Evolutionary conservation across 2,888 invertebrate genomes (phyloP), one percentile per base, ranked within the genome.

Genomic region (Erebia aethiops): DNA sequence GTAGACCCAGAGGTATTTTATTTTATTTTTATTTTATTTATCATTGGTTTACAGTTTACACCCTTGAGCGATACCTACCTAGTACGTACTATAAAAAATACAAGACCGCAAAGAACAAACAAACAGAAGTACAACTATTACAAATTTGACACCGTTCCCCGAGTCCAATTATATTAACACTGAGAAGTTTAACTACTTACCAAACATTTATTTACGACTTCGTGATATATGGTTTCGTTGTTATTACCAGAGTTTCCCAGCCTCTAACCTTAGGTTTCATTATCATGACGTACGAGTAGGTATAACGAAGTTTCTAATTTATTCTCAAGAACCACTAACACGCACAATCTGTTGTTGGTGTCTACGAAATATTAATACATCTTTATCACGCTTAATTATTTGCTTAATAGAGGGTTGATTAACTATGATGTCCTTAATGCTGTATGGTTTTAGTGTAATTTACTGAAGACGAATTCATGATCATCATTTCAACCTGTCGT

Each of bases 191-290:
- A 70, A 70, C 49, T 71, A 62, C 70, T 35, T 69, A 57, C 70
- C 61, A 35, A 70, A 54, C 71, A 71, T 64, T 69, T 66, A 66
- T 72, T 72, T 61, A 73, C 69, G 62, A 70, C 66, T 46, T 69
- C 64, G 71, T 84, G 82, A 84, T 84, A 78, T 85, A 86, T 84
- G 78, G 80, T 80, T 82, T 79, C 79, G 82, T 82, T 81, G 82
- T 80, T 78, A 74, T 62, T 71, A 72, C 73, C 75, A 52, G 58
- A 62, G 62, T 72, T 73, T 80, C 76, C 72, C 43, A 66, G 63
- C 69, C 21, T 52, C 67, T 56, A 63, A 41, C 62, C 62, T 69
- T 71, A 69, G 35, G 46, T 67, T 74, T 71, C 71, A 65, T 71
- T 71, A 70, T 66, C 65, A 74, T 63, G 70, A 72, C 61, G 64